Evolutionary conservation across 1,140 invertebrate species (phyloP), one percentile per base, ranked within the genome.

Genomic region (Calliopsis andreniformis): DNA sequence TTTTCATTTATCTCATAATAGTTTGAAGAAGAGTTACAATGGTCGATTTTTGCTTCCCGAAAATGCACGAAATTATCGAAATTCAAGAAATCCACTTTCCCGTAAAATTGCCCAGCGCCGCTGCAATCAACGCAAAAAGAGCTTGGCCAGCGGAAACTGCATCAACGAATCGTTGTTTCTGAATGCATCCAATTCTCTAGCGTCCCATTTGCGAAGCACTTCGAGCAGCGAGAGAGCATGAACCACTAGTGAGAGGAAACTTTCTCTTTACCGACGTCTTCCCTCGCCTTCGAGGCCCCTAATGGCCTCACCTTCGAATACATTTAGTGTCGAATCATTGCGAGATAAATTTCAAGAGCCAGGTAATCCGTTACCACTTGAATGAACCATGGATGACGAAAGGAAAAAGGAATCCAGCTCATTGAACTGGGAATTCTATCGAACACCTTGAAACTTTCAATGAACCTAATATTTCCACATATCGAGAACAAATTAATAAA

Each of bases 191-290:
- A 61, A 70, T 70, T 61, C 55, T 70, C 39, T 47, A 39, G 42
- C 42, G 68, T 43, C 55, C 68, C 56, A 70, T 70, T 70, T 61
- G 61, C 68, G 42, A 70, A 61, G 42, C 68, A 70, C 55, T 61
- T 61, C 16, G 68, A 16, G n/a, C 42, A 39, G 7, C 30, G 55
- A 47, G 35, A 39, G 35, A 61, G 10, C 68, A 23, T 61, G 28
- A 20, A 39, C 4, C 69, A 3, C 16, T 28, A 51, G 58, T 20
- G 18, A 58, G 47, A 53, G 49, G 55, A 35, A 72, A 72, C 45
- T 64, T 72, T 53, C 63, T 51, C 67, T n/a, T n/a, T 12, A 18
- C 18, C 32, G 32, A 25, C 59, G 32, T 72, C 47, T 72, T 72
- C 32, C 35, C 35, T 39, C 69, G 42, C 68, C 55, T 61, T 23